Evolutionary conservation across 2,113 vertebrate genomes (phyloP), one percentile per base, ranked within the genome.

Genomic region (Cynoglossus semilaevis): DNA sequence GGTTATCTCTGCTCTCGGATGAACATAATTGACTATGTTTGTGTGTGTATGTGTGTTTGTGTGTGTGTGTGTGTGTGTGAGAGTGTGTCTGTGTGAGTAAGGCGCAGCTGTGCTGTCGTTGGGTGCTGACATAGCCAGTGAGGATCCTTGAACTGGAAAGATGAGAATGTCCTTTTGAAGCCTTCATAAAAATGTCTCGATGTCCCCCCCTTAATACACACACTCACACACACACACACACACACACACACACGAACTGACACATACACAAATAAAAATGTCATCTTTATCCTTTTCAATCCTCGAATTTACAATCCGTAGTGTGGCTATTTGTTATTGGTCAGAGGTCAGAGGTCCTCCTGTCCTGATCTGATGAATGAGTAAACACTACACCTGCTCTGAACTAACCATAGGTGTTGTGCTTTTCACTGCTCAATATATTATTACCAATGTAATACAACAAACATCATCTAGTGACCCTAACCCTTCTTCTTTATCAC

Each of bases 61-160:
- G 29, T 56, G 58, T 61, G 5, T 58, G 50, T 61, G 47, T 68
- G 48, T 55, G 60, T 61, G 71, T 49, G 51, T 43, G 56, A n/a
- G 65, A 38, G 63, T 4, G 13, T 43, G 49, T 41, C 50, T 47
- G 72, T 63, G 13, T 43, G 49, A 37, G 53, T 47, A 70, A 66
- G 74, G 56, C 52, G 46, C 73, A 77, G 79, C 78, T 83, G 81
- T 80, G 80, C 52, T 37, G 48, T 45, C 18, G 40, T 65, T 77
- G 37, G 67, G 41, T 81, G 83, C 84, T 82, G 84, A 82, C 79
- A 51, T 70, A 82, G 74, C 58, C 79, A 67, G 59, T 38, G 63
- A 84, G 81, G 78, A 83, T 81, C 82, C 80, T 83, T 87, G 80
- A 87, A 81, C 76, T 81, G 77, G 85, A 79, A 85, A 83, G 78